Evolutionary conservation across 2,888 invertebrate genomes (phyloP).

Genomic region (Nymphalis polychloros): DNA sequence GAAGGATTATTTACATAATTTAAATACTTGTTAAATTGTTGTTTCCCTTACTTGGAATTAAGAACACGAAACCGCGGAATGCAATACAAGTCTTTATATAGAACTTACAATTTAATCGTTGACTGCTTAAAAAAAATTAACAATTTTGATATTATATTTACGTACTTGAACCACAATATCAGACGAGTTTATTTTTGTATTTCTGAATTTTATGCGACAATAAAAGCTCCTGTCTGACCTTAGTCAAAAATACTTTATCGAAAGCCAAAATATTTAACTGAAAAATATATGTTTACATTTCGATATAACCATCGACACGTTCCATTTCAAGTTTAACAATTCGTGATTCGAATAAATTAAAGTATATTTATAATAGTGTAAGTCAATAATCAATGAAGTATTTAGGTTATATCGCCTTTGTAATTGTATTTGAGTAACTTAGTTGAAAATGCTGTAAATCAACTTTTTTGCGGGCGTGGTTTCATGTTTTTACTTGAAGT

Average conservation of each 20-base stretch:
- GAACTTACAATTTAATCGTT: not conserved
- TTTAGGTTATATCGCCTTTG: slow-evolving; percentile 13
- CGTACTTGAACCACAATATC: not conserved
- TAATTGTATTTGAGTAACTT: slow-evolving; percentile 5
- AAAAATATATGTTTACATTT: no score
- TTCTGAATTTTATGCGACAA: not conserved
- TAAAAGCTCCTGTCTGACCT: not conserved
- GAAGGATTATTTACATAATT: not conserved
- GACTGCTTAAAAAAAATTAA: not conserved
- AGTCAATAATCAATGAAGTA: not conserved
- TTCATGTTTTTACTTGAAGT: slow-evolving; percentile 6
- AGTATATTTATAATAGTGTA: not conserved
- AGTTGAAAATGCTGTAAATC: slow-evolving; percentile 21
- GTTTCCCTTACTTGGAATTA: not conserved
- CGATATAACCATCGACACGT: no score
- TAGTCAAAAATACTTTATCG: not conserved
- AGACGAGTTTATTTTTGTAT: not conserved
- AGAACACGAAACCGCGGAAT: not conserved
- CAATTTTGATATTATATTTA: not conserved
- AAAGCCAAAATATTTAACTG: not conserved
- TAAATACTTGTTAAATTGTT: not conserved
- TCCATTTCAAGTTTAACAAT: not conserved
- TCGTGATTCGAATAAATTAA: not conserved
- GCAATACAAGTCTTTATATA: not conserved
- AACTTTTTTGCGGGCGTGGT: slow-evolving; percentile 26